Evolutionary conservation across 2,888 invertebrate genomes (phyloP), one percentile per base, ranked within the genome.

Genomic region (Gonocerus acuteangulatus): DNA sequence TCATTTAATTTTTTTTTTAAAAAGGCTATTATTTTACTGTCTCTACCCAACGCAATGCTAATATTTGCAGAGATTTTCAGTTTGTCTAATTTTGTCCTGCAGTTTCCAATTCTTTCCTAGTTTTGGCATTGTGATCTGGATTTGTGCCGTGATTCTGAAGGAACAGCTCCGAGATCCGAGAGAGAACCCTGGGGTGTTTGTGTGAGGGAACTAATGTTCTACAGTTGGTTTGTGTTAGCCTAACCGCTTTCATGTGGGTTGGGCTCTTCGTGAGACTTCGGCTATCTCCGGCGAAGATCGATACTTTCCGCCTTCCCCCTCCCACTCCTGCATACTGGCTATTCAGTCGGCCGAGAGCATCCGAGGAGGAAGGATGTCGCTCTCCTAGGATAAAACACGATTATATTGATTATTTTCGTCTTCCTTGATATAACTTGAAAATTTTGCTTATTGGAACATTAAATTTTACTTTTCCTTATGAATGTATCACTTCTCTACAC

Each of bases 271-370:
- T 4, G 3, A 13, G 6, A 15, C 4, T 7, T 42, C 44, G 44
- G 44, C n/a, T 42, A 42, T 42, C 44, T 13, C 18, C 44, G 44
- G 44, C 44, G n/a, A 42, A n/a, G 44, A 42, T 42, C 44, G 44
- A 42, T 42, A 42, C 44, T 42, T 42, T n/a, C 44, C 44, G n/a
- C 27, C 44, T 42, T n/a, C 44, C 44, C 44, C 6, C 44, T 13
- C 3, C 44, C 6, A 7, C 15, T 42, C 13, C 15, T 4, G 6
- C 44, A n/a, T n/a, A 3, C 15, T 42, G 6, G 4, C 44, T n/a
- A 4, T 42, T 42, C 44, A 42, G 44, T 42, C 6, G 3, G 3
- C 13, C 6, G 4, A n/a, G 6, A 13, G 18, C 44, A 6, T 42
- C 13, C 6, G 44, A 7, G 6, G 44, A 16, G 44, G 44, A 15